phyloP scores from a whole-genome alignment of 2,113 vertebrate species.

The Butorides virescens region DNA sequence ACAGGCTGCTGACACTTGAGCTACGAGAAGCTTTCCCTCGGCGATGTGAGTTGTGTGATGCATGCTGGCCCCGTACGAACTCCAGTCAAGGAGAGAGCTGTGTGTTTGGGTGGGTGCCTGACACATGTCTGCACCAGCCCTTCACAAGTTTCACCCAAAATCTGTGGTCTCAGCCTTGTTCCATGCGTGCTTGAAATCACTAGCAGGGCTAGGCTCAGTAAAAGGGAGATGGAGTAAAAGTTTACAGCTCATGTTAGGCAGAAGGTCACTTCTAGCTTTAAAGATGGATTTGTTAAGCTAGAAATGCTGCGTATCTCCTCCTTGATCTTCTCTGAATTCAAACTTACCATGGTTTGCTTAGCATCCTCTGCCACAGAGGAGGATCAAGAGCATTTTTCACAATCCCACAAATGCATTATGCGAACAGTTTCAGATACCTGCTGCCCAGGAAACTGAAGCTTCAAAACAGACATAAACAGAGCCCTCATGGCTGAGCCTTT shows the following conservation, averaged over 20 bases:
- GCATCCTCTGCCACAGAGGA: not conserved
- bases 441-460: not conserved
- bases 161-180: not conserved
- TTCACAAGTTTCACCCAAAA: not conserved
- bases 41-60: not conserved
- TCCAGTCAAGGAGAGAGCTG: not conserved
- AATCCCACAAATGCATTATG: not conserved
- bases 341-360: not conserved
- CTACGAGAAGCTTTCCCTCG: not conserved
- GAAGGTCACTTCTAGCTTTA: not conserved
- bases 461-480: not conserved
- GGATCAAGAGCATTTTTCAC: not conserved
- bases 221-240: not conserved
- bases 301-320: not conserved
- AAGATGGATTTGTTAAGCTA: not conserved
- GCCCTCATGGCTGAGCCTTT: not conserved
- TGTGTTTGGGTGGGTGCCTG: not conserved
- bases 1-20: slow-evolving; percentile 29
- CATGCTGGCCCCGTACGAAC: not conserved
- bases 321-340: not conserved
- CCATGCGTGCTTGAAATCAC: rapidly evolving
- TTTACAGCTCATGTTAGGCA: not conserved
- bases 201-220: not conserved
- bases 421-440: slow-evolving; percentile 4
- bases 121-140: not conserved